These are phyloP conservation scores for Clarias laeviceps DNA, from an alignment of 2,797 vertebrate species.

Conservation along the genomic window DNA sequence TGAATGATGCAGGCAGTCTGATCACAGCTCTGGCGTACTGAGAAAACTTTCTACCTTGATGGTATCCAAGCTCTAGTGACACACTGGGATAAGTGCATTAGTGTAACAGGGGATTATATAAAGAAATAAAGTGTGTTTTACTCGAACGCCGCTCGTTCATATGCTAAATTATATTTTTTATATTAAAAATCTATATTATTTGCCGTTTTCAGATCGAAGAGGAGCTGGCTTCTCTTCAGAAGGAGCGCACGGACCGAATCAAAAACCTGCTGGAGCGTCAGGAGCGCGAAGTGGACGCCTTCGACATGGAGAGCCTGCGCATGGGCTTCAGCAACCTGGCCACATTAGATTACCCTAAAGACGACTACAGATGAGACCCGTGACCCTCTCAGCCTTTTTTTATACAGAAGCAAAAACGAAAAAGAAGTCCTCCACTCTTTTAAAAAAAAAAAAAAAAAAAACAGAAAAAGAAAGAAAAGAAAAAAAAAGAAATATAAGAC, in stretches of 20 bases:
- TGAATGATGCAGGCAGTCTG: too few relatives aligned
- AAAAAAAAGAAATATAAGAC: not conserved
- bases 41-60: too few relatives aligned
- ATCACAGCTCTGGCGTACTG: too few relatives aligned
- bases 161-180: too few relatives aligned
- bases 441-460: not conserved
- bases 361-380: constrained; percentile 96
- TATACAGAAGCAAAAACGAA: constrained; percentile 6
- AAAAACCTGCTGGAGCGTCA: constrained; percentile 94
- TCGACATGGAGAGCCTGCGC: constrained; percentile 96
- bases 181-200: too few relatives aligned
- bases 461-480: too few relatives aligned
- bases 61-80: too few relatives aligned
- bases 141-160: too few relatives aligned
- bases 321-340: constrained; percentile 95
- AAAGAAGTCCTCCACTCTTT: constrained; percentile 44
- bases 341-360: constrained; percentile 93
- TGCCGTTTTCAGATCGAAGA: constrained; percentile 87
- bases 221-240: constrained; percentile 97
- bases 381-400: constrained; percentile 37
- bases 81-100: too few relatives aligned
- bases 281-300: constrained; percentile 92
- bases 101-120: too few relatives aligned
- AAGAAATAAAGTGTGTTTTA: too few relatives aligned
- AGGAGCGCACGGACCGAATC: constrained; percentile 95